Evolutionary conservation across 2,113 vertebrate species (phyloP).

Genomic region (Austrofundulus limnaeus): DNA sequence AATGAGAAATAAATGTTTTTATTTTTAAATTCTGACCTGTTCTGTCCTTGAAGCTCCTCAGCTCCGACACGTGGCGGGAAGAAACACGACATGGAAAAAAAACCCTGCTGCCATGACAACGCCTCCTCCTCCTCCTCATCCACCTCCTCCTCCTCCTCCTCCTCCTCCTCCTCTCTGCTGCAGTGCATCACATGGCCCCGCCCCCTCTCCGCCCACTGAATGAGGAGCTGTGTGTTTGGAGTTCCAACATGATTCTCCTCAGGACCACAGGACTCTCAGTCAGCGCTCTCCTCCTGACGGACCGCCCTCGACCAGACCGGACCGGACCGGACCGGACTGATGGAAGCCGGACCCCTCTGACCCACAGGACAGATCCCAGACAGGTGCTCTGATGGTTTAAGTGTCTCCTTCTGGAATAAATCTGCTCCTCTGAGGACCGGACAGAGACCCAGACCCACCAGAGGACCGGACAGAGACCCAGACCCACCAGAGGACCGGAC

Average conservation of each 20-base stretch:
- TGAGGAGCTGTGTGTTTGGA: no score
- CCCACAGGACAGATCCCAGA: slow-evolving; percentile 2
- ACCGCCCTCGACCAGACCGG: no score
- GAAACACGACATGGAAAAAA: slow-evolving; percentile 14
- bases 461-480: not conserved
- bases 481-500: no score
- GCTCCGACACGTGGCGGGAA: slow-evolving; percentile 38
- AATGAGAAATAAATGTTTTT: no score
- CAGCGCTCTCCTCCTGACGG: not conserved
- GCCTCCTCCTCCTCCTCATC: slow-evolving; percentile 12
- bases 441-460: not conserved
- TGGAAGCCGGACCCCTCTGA: slow-evolving; percentile 11
- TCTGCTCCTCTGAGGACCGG: not conserved
- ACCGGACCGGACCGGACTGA: not conserved
- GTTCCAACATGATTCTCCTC: not conserved
- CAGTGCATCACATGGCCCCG: slow-evolving; percentile 57
- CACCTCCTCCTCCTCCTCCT: slow-evolving; percentile 9
- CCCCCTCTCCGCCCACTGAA: not conserved
- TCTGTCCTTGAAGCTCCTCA: not conserved
- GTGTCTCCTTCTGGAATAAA: no score
- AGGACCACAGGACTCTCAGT: not conserved
- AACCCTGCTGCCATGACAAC: slow-evolving; percentile 60
- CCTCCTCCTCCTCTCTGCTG: slow-evolving; percentile 50
- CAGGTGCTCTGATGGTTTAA: not conserved
- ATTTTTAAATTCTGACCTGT: not conserved